These are phyloP conservation scores for Chaenodraco wilsoni DNA, from an alignment of 2,797 vertebrate species.

Conservation along the genomic window DNA sequence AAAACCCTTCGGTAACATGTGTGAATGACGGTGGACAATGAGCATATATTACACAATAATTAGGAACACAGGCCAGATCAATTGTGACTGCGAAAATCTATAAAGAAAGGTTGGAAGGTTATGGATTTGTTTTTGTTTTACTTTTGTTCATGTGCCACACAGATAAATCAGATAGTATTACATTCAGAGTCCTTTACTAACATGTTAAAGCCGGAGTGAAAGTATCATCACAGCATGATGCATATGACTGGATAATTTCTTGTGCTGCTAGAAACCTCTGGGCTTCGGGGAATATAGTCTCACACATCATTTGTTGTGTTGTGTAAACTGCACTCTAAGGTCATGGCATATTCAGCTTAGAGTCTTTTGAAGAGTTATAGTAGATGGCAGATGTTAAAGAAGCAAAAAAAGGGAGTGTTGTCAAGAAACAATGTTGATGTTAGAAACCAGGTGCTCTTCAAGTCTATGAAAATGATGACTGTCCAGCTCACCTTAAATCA, in stretches of 20 bases:
- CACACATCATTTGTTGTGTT: background rate
- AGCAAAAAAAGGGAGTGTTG: too few species aligned
- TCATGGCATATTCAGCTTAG: background rate
- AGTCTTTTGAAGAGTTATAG: background rate
- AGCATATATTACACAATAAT: slow-evolving; percentile 1
- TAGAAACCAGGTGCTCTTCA: too few species aligned
- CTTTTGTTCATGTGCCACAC: background rate
- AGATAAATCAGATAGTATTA: background rate
- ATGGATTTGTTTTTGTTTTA: background rate
- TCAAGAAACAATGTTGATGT: too few species aligned
- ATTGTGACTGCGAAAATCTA: background rate
- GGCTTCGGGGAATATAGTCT: background rate
- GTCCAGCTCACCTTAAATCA: too few species aligned
- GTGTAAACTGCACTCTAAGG: background rate
- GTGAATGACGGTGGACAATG: background rate
- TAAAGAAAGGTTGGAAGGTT: background rate
- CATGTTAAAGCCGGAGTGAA: background rate
- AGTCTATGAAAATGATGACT: too few species aligned
- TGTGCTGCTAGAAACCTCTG: background rate
- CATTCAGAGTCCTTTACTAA: background rate
- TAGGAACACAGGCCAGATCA: background rate
- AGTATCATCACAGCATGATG: background rate
- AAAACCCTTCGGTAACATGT: background rate
- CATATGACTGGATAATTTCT: background rate
- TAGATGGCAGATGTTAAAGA: background rate